These are phyloP conservation scores for Tipula lateralis DNA, from an alignment of 2,888 invertebrate species.

Conservation along the genomic window DNA sequence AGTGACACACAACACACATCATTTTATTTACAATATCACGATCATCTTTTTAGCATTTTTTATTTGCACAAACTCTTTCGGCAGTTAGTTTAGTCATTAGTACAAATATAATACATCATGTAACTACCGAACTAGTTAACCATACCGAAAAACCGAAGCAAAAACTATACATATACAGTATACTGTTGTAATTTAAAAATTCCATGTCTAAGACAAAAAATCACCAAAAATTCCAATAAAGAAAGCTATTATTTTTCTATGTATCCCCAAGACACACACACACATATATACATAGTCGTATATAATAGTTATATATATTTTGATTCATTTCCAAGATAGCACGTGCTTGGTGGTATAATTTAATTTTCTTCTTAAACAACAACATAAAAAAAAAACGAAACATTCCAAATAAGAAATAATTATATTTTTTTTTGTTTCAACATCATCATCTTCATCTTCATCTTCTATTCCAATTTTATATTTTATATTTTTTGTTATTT, in stretches of 20 bases:
- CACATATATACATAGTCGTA: background rate
- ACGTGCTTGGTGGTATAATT: conserved; percentile 24
- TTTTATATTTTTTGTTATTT: background rate
- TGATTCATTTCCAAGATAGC: conserved; percentile 11
- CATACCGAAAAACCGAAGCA: background rate
- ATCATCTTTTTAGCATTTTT: background rate
- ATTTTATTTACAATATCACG: background rate
- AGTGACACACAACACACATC: conserved; percentile 24
- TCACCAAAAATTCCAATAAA: conserved; percentile 24
- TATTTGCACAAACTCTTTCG: background rate
- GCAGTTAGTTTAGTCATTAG: background rate
- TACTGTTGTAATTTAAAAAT: background rate
- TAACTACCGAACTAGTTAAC: background rate
- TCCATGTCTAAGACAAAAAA: background rate
- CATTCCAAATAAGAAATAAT: conserved; percentile 24
- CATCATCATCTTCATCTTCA: conserved; percentile 24
- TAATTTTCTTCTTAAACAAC: conserved; percentile 5
- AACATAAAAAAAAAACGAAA: background rate
- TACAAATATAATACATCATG: background rate
- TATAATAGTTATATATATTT: background rate
- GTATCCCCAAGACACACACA: background rate
- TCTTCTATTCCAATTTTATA: background rate
- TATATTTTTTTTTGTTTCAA: conserved; percentile 19
- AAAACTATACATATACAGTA: background rate
- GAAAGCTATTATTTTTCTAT: background rate